A percentile compares a stretch with the other conserved stretches of the same genome.
Evolutionary conservation across 2,888 invertebrate genomes (phyloP).

Genomic region (Torymus auratus): DNA sequence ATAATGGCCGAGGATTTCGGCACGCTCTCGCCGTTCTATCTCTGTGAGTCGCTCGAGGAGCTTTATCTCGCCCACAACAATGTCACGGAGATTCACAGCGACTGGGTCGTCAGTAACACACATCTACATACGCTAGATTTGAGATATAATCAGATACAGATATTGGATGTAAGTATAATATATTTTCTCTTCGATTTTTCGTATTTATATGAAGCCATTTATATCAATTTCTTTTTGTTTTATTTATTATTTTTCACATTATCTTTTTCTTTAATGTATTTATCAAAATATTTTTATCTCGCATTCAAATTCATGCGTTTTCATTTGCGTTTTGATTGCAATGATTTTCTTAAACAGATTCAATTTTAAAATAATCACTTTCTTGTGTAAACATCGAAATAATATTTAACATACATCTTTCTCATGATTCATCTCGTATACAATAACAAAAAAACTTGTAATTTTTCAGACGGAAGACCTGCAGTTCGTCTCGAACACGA

Average conservation of each 20-base stretch:
- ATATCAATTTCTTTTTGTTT: too few species aligned
- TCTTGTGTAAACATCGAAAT: too few species aligned
- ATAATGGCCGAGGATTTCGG: slow-evolving; percentile 65
- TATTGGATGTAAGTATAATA: slow-evolving; percentile 77
- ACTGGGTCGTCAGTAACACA: slow-evolving; percentile 80
- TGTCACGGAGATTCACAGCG: slow-evolving; percentile 80
- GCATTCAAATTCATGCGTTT: too few species aligned
- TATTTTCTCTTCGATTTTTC: background rate
- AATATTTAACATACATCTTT: too few species aligned
- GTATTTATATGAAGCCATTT: background rate
- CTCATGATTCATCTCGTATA: too few species aligned
- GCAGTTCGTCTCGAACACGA: slow-evolving; percentile 67
- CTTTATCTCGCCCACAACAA: slow-evolving; percentile 83
- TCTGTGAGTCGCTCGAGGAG: slow-evolving; percentile 78
- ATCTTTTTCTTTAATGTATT: too few species aligned
- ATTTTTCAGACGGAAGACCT: slow-evolving; percentile 61
- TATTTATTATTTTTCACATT: too few species aligned
- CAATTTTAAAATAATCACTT: too few species aligned
- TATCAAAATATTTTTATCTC: too few species aligned
- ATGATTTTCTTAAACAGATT: background rate
- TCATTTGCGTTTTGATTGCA: too few species aligned
- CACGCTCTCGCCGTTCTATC: slow-evolving; percentile 80
- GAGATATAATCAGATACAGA: slow-evolving; percentile 81
- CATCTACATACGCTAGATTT: slow-evolving; percentile 82
- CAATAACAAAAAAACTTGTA: too few species aligned